A percentile compares a stretch with the other conserved stretches of the same genome.
phyloP scores from a whole-genome alignment of 2,113 vertebrate species.

The Charadrius vociferus region DNA sequence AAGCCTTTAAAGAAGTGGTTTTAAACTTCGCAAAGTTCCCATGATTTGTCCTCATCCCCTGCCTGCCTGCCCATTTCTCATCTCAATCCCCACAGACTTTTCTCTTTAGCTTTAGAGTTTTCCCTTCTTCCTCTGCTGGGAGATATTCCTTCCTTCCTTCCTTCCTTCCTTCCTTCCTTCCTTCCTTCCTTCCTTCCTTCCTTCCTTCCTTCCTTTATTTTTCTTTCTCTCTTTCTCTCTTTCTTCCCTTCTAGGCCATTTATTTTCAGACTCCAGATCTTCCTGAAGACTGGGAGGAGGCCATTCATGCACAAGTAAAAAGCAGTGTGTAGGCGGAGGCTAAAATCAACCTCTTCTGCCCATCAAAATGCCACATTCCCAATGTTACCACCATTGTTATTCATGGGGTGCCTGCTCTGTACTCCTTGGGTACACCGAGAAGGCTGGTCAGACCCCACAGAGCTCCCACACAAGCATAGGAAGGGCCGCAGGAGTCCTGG shows the following conservation, averaged over 20 bases:
- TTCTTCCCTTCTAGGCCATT: neutral
- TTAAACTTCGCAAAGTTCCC: neutral
- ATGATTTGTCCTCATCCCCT: neutral
- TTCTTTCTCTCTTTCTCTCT: too few relatives aligned
- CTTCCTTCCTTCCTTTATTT: neutral
- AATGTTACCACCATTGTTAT: neutral
- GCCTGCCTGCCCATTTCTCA: neutral
- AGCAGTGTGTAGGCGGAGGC: neutral
- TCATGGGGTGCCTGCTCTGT: neutral
- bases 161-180: accelerated
- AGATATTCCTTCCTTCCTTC: neutral
- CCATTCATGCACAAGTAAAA: neutral
- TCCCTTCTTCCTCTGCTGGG: neutral
- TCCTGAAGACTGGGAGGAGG: neutral
- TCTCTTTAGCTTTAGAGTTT: neutral
- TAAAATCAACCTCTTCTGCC: neutral
- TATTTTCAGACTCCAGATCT: neutral
- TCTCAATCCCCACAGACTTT: neutral
- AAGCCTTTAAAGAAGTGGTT: neutral
- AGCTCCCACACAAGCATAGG: neutral
- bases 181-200: neutral
- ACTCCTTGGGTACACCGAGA: neutral
- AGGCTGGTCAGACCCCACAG: neutral
- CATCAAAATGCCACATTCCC: neutral
- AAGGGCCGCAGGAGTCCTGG: neutral